These are phyloP conservation scores for Siderastrea siderea DNA, from an alignment of 92 coral and sea anemone genomes.

Conservation along the genomic window DNA sequence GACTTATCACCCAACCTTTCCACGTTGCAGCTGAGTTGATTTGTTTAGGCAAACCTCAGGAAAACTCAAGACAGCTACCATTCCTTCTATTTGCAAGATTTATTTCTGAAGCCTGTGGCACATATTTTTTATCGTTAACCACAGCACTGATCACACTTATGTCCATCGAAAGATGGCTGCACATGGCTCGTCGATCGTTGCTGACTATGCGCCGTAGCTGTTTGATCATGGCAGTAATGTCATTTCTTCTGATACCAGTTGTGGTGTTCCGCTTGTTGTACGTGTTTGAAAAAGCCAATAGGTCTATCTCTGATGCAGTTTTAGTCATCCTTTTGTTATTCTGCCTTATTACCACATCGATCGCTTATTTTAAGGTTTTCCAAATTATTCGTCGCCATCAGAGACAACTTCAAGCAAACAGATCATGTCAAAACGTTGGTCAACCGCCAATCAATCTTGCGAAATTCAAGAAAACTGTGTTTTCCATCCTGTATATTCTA, in stretches of 20 bases:
- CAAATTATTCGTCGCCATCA: neutral
- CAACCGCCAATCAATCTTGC: neutral
- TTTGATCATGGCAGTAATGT: neutral
- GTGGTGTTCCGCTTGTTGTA: neutral
- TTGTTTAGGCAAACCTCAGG: neutral
- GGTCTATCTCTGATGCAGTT: neutral
- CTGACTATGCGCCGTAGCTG: neutral
- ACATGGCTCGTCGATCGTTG: neutral
- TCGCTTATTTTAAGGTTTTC: neutral
- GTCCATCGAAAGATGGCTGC: neutral
- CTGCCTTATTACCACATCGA: neutral
- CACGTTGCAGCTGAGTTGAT: neutral
- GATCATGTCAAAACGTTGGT: neutral
- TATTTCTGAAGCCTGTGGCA: neutral
- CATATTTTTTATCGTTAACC: neutral
- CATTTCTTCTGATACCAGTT: neutral
- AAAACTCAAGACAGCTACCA: too few relatives aligned
- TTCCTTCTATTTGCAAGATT: neutral
- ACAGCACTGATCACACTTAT: neutral
- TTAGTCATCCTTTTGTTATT: neutral
- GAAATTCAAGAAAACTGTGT: neutral
- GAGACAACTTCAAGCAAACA: neutral
- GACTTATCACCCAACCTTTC: neutral
- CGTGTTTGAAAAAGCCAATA: neutral
- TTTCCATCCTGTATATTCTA: neutral